Evolutionary conservation across 2,113 vertebrate genomes (phyloP).

Genomic region (Formicarius rufipectus): DNA sequence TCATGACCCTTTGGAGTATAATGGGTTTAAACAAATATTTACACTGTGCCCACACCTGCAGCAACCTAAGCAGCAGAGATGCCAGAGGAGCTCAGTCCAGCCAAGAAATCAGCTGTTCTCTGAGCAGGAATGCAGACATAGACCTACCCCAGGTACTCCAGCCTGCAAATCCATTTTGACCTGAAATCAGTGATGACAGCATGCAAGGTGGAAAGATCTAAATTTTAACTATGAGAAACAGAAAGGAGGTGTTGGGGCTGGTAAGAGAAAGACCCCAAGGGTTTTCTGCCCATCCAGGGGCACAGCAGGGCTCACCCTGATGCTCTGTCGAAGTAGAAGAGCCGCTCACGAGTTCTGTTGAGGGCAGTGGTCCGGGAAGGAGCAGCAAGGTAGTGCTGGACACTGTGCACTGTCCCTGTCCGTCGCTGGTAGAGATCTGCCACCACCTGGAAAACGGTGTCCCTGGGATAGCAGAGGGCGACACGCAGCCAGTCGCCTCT

Average conservation of each 20-base stretch:
- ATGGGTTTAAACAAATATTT: neutral
- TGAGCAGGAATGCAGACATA: neutral
- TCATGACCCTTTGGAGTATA: neutral
- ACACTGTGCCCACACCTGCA: neutral
- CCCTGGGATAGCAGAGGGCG: constrained; percentile 53
- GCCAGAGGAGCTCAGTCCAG: neutral
- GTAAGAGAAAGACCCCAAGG: neutral
- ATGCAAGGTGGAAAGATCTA: too few relatives aligned
- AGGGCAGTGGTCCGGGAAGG: neutral
- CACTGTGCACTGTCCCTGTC: constrained; percentile 37
- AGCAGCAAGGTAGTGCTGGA: neutral
- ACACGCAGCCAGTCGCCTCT: constrained; percentile 57
- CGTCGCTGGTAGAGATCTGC: constrained; percentile 24
- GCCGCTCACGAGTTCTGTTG: neutral
- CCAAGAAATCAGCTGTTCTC: neutral
- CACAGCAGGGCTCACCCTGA: neutral
- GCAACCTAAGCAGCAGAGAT: neutral
- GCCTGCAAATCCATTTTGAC: neutral
- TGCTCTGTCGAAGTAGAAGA: constrained; percentile 8
- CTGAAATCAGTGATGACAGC: neutral
- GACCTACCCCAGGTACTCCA: neutral
- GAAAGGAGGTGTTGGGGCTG: neutral
- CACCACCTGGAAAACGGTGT: constrained; percentile 20
- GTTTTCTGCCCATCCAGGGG: neutral
- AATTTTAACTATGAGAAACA: neutral